Evolutionary conservation across 2,113 vertebrate genomes (phyloP).

Genomic region (Vireo altiloquus): DNA sequence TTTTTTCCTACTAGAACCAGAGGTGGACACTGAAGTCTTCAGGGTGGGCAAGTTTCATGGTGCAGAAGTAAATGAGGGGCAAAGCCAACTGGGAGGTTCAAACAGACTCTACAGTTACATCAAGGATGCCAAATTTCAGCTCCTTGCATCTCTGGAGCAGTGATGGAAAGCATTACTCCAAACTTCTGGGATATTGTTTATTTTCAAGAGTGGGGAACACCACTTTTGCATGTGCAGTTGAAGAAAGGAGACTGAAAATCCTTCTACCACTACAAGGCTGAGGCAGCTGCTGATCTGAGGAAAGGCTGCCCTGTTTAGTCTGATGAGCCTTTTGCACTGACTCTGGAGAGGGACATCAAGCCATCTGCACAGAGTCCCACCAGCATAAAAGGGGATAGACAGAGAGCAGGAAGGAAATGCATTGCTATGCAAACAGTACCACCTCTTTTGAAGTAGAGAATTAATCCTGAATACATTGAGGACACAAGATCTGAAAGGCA

Average conservation of each 20-base stretch:
- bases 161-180: not conserved
- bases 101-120: not conserved
- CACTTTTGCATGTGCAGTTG: not conserved
- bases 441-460: constrained; percentile 28
- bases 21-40: not conserved
- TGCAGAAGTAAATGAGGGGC: not conserved
- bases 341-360: not conserved
- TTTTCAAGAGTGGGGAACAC: not conserved
- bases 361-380: not conserved
- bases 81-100: not conserved
- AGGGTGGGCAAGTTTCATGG: not conserved
- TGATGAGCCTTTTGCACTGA: not conserved
- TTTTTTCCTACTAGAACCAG: not conserved
- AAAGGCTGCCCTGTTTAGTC: not conserved
- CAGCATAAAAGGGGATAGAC: not conserved
- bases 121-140: not conserved
- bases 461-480: constrained; percentile 39
- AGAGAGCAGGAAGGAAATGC: not conserved
- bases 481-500: constrained; percentile 21
- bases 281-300: not conserved
- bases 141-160: not conserved
- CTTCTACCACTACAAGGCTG: not conserved
- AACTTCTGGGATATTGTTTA: not conserved
- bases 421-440: not conserved
- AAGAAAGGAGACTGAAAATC: not conserved